Percentiles rank a stretch among this genome's conserved stretches.
Evolutionary conservation across 2,113 vertebrate genomes (phyloP).

Genomic region (Mesitornis unicolor): DNA sequence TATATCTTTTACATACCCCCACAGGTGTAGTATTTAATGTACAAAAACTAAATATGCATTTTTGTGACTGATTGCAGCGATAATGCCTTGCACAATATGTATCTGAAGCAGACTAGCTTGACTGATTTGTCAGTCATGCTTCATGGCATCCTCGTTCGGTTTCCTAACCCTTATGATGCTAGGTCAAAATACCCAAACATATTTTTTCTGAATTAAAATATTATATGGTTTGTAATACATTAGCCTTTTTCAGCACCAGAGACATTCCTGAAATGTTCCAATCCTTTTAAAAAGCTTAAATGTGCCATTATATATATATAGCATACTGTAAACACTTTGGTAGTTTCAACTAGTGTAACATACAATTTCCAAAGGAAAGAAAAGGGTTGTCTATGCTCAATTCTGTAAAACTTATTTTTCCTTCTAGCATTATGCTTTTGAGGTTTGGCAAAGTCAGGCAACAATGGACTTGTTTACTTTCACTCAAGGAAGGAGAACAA

Average conservation of each 20-base stretch:
- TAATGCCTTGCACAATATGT: conserved; percentile 61
- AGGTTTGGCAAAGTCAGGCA: conserved; percentile 11
- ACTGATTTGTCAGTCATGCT: conserved; percentile 43
- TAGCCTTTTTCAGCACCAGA: conserved; percentile 55
- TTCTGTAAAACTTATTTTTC: conserved; percentile 38
- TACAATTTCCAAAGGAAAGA: conserved; percentile 31
- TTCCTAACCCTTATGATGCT: conserved; percentile 46
- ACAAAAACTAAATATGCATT: conserved; percentile 57
- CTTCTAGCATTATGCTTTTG: conserved; percentile 30
- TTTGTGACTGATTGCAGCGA: conserved; percentile 35
- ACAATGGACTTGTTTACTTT: conserved; percentile 39
- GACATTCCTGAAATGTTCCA: conserved; percentile 35
- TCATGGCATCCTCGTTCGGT: conserved; percentile 16
- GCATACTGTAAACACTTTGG: conserved; percentile 3
- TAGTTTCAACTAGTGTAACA: conserved; percentile 24
- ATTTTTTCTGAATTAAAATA: conserved; percentile 65
- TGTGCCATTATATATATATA: conserved; percentile 54
- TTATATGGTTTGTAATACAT: conserved; percentile 50
- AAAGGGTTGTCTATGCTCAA: conserved; percentile 19
- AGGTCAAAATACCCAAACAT: conserved; percentile 30
- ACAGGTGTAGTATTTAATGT: conserved; percentile 66
- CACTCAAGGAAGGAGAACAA: conserved; percentile 19
- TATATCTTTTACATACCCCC: conserved; percentile 76
- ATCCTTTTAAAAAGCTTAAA: conserved; percentile 40
- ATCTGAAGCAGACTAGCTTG: conserved; percentile 48